Conservation (phyloP, 2,888 invertebrate species). For the Agrilus mali region DNA sequence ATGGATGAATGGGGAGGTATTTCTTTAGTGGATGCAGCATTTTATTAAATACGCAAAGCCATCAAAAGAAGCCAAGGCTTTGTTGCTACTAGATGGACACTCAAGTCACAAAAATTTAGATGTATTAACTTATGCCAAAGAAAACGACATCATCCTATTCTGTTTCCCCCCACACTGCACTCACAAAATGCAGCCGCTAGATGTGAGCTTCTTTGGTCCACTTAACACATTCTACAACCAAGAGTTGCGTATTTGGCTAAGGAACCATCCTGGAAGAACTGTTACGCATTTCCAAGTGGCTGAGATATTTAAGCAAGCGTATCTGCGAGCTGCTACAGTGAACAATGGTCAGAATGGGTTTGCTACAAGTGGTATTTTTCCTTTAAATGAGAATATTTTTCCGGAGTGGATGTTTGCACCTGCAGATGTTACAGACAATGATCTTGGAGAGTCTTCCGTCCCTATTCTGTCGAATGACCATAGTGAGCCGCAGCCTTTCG, state of each 20-base stretch:
- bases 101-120: constrained; percentile 9
- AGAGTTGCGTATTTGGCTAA: constrained; percentile 18
- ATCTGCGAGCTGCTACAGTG: constrained; percentile 16
- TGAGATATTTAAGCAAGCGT: constrained; percentile 19
- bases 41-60: constrained; percentile 5
- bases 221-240: constrained; percentile 21
- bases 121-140: constrained; percentile 9
- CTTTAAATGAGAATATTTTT: background rate
- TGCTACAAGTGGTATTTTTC: background rate
- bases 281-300: constrained; percentile 21
- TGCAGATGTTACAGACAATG: no score
- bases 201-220: constrained; percentile 21
- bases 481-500: no score
- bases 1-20: constrained; percentile 2
- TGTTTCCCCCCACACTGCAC: constrained; percentile 25
- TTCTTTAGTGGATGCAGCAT: constrained; percentile 3
- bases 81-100: constrained; percentile 11
- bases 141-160: constrained; percentile 22
- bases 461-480: no score
- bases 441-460: no score
- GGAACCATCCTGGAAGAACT: constrained; percentile 18
- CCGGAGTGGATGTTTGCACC: constrained; percentile 11
- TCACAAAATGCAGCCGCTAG: constrained; percentile 23
- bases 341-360: background rate
- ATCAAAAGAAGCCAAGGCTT: constrained; percentile 1